A percentile compares a stretch with the other conserved stretches of the same genome.
Conservation (phyloP, 2,888 invertebrate genomes). For the Hemaris fuciformis region DNA sequence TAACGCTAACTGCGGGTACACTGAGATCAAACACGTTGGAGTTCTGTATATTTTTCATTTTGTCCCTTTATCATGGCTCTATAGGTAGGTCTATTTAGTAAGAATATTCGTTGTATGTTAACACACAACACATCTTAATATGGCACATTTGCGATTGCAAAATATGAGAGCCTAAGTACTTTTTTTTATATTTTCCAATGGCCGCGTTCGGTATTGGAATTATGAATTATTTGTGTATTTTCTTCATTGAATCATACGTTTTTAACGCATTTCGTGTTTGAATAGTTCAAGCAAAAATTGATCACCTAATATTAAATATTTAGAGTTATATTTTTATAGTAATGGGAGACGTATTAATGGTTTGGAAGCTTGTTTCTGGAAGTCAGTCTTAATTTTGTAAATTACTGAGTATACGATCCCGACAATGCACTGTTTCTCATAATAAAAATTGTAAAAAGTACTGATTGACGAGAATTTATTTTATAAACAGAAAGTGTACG, state of each 20-base stretch:
- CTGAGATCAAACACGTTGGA: constrained; percentile 59
- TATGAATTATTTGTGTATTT: too few species aligned
- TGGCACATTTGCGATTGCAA: too few species aligned
- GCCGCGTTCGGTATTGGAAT: too few species aligned
- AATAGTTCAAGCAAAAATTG: background rate
- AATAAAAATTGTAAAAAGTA: too few species aligned
- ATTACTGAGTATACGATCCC: background rate
- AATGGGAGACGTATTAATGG: background rate
- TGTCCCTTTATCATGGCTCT: background rate
- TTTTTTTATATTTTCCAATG: too few species aligned
- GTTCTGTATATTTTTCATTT: constrained; percentile 40
- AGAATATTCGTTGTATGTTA: background rate
- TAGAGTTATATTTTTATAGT: background rate
- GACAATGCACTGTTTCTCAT: background rate
- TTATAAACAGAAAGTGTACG: background rate
- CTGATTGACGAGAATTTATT: too few species aligned
- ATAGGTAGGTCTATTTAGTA: background rate
- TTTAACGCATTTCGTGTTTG: too few species aligned
- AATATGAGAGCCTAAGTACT: too few species aligned
- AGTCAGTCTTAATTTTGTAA: background rate
- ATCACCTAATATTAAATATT: background rate
- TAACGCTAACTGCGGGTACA: constrained; percentile 47
- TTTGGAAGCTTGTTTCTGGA: background rate
- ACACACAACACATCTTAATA: background rate
- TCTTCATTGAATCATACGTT: too few species aligned